Percentiles rank a stretch among this genome's conserved stretches.
These are phyloP conservation scores for Sarcophaga bullata DNA, from an alignment of 1,140 invertebrate genomes.

Conservation along the genomic window DNA sequence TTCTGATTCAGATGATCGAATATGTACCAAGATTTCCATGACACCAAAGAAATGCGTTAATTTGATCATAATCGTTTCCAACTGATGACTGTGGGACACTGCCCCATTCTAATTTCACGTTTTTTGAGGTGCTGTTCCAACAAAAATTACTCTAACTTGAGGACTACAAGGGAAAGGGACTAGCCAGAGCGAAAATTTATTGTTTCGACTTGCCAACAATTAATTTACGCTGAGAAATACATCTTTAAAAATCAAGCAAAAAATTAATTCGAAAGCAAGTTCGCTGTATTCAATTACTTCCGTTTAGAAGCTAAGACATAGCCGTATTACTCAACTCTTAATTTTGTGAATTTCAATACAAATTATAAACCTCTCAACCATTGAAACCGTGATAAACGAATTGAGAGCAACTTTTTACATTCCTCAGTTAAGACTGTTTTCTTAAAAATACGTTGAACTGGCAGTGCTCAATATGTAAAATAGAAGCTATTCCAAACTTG, in stretches of 20 bases:
- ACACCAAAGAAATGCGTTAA: neutral
- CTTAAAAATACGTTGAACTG: neutral
- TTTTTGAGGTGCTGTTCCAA: neutral
- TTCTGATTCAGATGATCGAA: neutral
- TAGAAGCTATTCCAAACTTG: no score
- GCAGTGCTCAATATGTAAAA: neutral
- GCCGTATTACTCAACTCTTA: constrained; percentile 14
- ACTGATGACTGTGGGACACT: neutral
- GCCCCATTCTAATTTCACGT: neutral
- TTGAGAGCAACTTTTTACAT: constrained; percentile 20
- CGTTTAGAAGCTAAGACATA: neutral
- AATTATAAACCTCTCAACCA: constrained; percentile 19
- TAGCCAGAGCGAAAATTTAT: neutral
- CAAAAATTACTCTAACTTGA: no score
- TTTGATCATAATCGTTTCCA: neutral
- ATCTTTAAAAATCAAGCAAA: neutral
- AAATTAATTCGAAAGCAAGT: constrained; percentile 1
- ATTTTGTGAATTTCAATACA: constrained; percentile 11
- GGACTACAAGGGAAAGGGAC: no score
- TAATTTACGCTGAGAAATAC: constrained; percentile 17
- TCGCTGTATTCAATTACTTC: neutral
- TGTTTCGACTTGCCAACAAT: neutral
- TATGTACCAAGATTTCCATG: neutral
- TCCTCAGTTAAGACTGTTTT: neutral
- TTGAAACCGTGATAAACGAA: constrained; percentile 28